Percentiles rank a stretch among this genome's conserved stretches.
Conservation (phyloP, 2,888 invertebrate genomes). For the Catocala nupta region DNA sequence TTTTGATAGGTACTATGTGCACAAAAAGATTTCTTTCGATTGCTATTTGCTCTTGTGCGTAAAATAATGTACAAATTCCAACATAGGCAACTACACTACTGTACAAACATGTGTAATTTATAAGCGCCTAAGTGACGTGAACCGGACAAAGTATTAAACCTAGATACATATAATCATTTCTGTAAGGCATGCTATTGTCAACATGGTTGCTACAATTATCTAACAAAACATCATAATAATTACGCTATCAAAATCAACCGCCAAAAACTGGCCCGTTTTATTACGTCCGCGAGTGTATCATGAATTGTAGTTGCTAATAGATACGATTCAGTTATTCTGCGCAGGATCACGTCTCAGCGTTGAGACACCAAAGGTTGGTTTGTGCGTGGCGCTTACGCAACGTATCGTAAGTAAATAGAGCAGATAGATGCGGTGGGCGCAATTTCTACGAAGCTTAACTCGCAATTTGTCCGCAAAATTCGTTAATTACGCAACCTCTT, state of each 20-base stretch:
- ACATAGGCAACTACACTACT: too few species aligned
- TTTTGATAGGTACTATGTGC: too few species aligned
- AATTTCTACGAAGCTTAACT: slow-evolving; percentile 55
- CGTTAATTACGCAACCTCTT: slow-evolving; percentile 53
- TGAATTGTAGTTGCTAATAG: slow-evolving; percentile 58
- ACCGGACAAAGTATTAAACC: too few species aligned
- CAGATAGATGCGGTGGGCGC: slow-evolving; percentile 64
- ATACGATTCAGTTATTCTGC: slow-evolving; percentile 58
- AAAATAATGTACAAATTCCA: too few species aligned
- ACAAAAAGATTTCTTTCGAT: too few species aligned
- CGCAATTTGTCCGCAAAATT: slow-evolving; percentile 56
- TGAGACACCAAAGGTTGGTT: slow-evolving; percentile 69
- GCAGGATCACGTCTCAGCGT: slow-evolving; percentile 67
- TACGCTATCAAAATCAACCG: not conserved
- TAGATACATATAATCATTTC: too few species aligned
- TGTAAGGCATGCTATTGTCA: too few species aligned
- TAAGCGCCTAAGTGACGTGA: too few species aligned
- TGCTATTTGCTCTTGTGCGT: too few species aligned
- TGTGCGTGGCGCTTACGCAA: slow-evolving; percentile 65
- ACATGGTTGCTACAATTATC: too few species aligned
- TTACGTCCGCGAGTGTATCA: slow-evolving; percentile 43
- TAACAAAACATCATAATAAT: too few species aligned
- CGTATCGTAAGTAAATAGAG: slow-evolving; percentile 56
- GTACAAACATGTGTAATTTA: too few species aligned
- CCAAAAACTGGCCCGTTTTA: slow-evolving; percentile 13